phyloP scores from a whole-genome alignment of 2,888 invertebrate genomes.

The Diarsia dahlii region DNA sequence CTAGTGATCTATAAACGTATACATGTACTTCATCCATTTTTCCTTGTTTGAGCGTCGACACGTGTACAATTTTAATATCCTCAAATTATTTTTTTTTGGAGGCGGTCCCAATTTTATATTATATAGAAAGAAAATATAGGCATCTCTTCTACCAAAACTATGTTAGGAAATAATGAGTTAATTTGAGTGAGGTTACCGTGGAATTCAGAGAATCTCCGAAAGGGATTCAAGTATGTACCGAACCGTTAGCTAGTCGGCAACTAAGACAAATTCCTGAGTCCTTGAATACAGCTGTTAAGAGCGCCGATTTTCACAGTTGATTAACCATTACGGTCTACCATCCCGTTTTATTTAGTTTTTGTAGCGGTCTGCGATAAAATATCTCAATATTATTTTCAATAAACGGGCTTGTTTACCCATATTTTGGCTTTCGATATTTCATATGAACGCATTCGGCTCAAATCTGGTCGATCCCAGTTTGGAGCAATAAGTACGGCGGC shows the following conservation, averaged over 20 bases:
- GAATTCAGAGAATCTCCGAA: constrained; percentile 75
- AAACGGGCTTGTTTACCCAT: constrained; percentile 67
- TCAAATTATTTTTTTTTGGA: neutral
- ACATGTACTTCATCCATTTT: neutral
- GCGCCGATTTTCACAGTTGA: constrained; percentile 58
- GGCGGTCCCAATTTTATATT: neutral
- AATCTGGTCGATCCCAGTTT: constrained; percentile 73
- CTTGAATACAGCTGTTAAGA: constrained; percentile 60
- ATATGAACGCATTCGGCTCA: constrained; percentile 75
- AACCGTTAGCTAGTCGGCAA: constrained; percentile 73
- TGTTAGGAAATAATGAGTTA: constrained; percentile 79
- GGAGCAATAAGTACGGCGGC: constrained; percentile 76
- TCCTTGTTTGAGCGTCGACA: neutral
- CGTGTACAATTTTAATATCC: constrained; percentile 1
- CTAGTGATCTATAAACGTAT: neutral
- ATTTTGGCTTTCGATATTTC: constrained; percentile 71
- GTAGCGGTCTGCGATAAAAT: constrained; percentile 43
- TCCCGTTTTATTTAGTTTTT: constrained; percentile 53
- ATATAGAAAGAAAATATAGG: constrained; percentile 22
- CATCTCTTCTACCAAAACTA: constrained; percentile 67
- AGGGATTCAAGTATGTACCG: constrained; percentile 75
- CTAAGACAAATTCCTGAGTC: constrained; percentile 73
- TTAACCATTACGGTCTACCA: constrained; percentile 43
- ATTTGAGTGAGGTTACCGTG: constrained; percentile 76
- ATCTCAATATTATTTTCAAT: constrained; percentile 56